These are phyloP conservation scores for Himalopsyche tibetana DNA, from an alignment of 2,888 invertebrate species.

Conservation along the genomic window DNA sequence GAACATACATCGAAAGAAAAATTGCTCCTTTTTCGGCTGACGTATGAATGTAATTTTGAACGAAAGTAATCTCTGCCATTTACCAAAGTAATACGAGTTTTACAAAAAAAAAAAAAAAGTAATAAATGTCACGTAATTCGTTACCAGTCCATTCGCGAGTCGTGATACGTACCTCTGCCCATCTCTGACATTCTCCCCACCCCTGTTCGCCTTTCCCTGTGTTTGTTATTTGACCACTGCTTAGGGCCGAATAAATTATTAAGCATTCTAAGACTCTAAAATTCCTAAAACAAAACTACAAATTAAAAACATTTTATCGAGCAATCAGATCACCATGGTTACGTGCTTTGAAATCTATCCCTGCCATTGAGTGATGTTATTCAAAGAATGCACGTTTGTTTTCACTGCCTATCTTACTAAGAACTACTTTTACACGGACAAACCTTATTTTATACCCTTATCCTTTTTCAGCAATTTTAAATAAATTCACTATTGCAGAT, in stretches of 20 bases:
- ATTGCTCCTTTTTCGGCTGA: background rate
- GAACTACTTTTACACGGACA: too few relatives aligned
- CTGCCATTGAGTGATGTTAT: too few relatives aligned
- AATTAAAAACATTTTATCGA: too few relatives aligned
- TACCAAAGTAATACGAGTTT: background rate
- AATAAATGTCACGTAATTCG: constrained; percentile 26
- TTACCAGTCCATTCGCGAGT: constrained; percentile 6
- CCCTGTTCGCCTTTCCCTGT: background rate
- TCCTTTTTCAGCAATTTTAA: too few relatives aligned
- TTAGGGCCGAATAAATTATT: background rate
- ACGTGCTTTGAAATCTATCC: too few relatives aligned
- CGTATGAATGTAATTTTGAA: constrained; percentile 30
- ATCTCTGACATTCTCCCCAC: background rate
- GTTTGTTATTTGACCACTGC: background rate
- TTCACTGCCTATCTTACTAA: too few relatives aligned
- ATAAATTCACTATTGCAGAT: too few relatives aligned
- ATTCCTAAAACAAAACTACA: background rate
- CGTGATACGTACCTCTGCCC: constrained; percentile 10
- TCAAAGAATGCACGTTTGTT: too few relatives aligned
- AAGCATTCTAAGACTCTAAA: background rate
- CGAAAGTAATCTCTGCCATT: background rate
- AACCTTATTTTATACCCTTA: too few relatives aligned
- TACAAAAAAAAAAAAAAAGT: constrained; percentile 19
- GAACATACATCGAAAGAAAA: background rate
- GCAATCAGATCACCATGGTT: too few relatives aligned